These are phyloP conservation scores for Catharus ustulatus DNA, from an alignment of 2,797 vertebrate genomes.

Conservation along the genomic window DNA sequence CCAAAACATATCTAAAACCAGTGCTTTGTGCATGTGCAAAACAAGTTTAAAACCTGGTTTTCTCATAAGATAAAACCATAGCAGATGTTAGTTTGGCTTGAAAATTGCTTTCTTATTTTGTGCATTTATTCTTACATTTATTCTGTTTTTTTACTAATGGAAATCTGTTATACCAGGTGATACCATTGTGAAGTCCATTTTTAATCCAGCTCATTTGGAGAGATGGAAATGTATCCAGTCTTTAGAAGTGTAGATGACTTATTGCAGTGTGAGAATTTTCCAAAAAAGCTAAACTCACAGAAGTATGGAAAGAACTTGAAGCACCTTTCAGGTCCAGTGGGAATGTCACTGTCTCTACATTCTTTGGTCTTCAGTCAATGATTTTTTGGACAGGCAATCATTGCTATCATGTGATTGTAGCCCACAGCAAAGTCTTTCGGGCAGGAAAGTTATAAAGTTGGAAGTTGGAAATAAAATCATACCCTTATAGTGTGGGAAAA, in stretches of 20 bases:
- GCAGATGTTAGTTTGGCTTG: neutral
- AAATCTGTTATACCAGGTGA: neutral
- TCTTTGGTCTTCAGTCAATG: neutral
- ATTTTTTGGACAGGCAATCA: neutral
- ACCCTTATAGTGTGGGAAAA: neutral
- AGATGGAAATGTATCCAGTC: neutral
- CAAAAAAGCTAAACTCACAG: neutral
- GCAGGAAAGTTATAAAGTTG: neutral
- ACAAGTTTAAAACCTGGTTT: constrained; percentile 19
- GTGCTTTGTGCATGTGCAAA: neutral
- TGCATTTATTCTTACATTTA: neutral
- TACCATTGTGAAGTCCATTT: neutral
- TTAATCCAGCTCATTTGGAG: neutral
- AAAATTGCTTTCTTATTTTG: neutral
- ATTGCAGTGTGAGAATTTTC: neutral
- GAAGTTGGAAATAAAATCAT: neutral
- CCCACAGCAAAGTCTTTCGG: neutral
- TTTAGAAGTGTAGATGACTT: neutral
- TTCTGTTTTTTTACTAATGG: neutral
- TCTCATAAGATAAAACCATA: neutral
- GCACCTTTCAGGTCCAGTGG: neutral
- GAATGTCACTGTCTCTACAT: neutral
- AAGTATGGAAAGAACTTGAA: neutral
- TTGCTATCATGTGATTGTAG: neutral
- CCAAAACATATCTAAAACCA: constrained; percentile 49